Evolutionary conservation across 2,797 vertebrate genomes (phyloP), one percentile per base, ranked within the genome.

Genomic region (Melanotaenia nigrans): DNA sequence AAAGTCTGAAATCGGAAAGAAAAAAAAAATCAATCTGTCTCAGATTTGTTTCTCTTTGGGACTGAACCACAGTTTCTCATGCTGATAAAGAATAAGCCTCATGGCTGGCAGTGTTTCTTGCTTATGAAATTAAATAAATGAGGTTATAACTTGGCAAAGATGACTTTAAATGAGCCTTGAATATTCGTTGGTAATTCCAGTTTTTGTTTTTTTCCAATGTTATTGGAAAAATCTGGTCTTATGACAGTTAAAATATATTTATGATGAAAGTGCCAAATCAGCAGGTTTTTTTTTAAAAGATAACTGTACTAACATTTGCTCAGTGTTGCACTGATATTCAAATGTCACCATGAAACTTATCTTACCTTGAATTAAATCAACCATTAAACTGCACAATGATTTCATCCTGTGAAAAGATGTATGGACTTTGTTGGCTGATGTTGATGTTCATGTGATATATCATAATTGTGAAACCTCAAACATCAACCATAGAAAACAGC

Each of bases 41-140:
- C 49, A 42, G 38, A 68, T 64, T 32, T 61, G 61, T 55, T 77
- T 73, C 12, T 62, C 4, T 66, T 72, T 66, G 20, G n/a, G 47
- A 49, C 35, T 18, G 22, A 66, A 68, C 8, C 32, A 53, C 16
- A 14, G 13, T 36, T 24, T 20, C 22, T 60, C 56, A 36, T 33
- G 36, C 33, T 20, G 5, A 68, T 65, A 56, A 74, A 60, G 14
- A 53, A 53, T 33, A 30, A 68, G n/a, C 45, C 10, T 30, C 30
- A 13, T 20, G 51, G 28, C 8, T 42, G 35, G 40, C 49, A 55
- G 49, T 9, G 14, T 65, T 63, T 60, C 30, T 59, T 57, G 55
- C 13, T 60, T 40, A 38, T 60, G 14, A 71, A 71, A 36, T 1
- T 74, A 60, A 71, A 62, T 2, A 42, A 13, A 68, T 58, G 32